Evolutionary conservation across 2,113 vertebrate genomes (phyloP).

Genomic region (Macroglossus sobrinus): DNA sequence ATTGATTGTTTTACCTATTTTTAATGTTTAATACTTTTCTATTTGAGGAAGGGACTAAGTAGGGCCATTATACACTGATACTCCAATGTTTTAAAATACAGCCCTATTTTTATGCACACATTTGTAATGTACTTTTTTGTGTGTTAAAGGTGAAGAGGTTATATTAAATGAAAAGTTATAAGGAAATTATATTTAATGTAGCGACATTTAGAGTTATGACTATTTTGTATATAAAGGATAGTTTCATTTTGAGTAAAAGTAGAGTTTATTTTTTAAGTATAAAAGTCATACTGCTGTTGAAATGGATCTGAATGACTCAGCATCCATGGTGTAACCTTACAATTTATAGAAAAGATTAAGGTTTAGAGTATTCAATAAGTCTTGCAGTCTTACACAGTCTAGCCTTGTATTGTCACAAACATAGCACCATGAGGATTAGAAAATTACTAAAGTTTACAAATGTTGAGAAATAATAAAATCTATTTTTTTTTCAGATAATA

Average conservation of each 20-base stretch:
- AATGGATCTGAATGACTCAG: neutral
- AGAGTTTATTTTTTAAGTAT: neutral
- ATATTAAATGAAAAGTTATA: neutral
- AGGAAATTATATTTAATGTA: neutral
- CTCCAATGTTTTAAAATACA: neutral
- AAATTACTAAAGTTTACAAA: neutral
- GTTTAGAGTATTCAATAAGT: neutral
- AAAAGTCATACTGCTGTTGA: neutral
- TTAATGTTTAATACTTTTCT: slow-evolving; percentile 17
- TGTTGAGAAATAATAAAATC: neutral
- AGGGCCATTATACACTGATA: neutral
- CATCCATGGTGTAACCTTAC: neutral
- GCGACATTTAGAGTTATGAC: neutral
- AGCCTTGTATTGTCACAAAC: neutral
- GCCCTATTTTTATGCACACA: neutral
- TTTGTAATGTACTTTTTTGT: neutral
- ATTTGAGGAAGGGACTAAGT: neutral
- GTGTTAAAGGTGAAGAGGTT: neutral
- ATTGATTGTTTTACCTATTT: neutral
- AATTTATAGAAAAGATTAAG: neutral
- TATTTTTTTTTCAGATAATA: neutral
- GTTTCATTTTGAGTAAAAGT: neutral
- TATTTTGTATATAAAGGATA: neutral
- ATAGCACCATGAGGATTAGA: neutral
- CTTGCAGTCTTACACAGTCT: neutral